Evolutionary conservation across 2,797 vertebrate species (phyloP), one percentile per base, ranked within the genome.

Genomic region (Onychomys arenicola): DNA sequence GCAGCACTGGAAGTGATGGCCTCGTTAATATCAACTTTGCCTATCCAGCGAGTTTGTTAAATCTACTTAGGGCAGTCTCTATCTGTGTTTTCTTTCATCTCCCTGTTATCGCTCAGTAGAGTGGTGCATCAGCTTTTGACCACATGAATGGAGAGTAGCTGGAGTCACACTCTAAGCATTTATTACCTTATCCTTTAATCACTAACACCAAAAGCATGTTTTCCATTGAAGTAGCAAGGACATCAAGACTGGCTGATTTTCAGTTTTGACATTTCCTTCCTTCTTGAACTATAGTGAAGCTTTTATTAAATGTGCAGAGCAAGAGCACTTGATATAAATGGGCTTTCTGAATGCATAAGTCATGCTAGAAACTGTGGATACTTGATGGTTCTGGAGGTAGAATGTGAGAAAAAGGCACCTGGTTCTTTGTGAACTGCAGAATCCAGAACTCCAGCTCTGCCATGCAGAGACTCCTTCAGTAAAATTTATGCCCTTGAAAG

Each of bases 401-500:
- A 76, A 49, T 67, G 49, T 85, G 65, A 78, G 23, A 71, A 65
- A 34, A 32, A 82, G 8, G 0, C 86, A 4, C 63, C 55, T 93
- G 55, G 2, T 85, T 94, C 29, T 87, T 69, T 69, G 27, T 67
- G 80, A 96, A 63, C 3, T 87, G 21, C 16, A 71, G 65, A 61
- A 71, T 34, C 40, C 55, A 49, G 59, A 55, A 29, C 46, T 86
- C 52, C 11, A 73, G 19, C 10, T 21, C 37, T 88, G 77, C 84
- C n/a, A 34, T 37, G 43, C 2, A 84, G 52, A 65, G 73, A 59
- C 17, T 40, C 12, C 49, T 89, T 49, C 23, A 6, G 23, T 69
- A 81, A n/a, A 69, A 92, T 94, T 89, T 82, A 83, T 49, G 19
- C 69, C 40, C 76, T 93, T 90, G 84, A 59, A 89, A 52, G 63